Conservation (phyloP, 1,140 invertebrate genomes). For the Reticulitermes speratus region DNA sequence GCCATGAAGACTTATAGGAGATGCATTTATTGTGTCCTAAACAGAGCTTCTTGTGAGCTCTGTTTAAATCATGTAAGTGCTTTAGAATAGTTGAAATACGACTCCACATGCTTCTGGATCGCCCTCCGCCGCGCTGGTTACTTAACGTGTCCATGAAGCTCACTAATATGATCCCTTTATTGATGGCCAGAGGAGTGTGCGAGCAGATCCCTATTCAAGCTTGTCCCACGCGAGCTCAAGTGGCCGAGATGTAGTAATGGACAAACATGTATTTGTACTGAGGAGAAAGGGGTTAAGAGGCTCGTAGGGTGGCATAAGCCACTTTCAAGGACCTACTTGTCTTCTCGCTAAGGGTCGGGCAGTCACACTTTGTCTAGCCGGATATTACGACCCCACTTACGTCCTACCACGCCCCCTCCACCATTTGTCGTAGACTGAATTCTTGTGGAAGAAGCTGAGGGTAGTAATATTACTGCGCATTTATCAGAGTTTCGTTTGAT, state of each 20-base stretch:
- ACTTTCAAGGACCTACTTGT: background rate
- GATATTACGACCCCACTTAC: constrained; percentile 1
- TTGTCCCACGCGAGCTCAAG: background rate
- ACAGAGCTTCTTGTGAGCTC: too few species aligned
- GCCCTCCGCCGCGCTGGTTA: background rate
- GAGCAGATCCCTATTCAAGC: background rate
- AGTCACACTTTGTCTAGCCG: constrained; percentile 3
- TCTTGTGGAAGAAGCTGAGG: background rate
- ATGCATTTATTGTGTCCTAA: too few species aligned
- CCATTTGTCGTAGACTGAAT: background rate
- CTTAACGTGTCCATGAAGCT: background rate
- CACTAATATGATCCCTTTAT: constrained; percentile 2
- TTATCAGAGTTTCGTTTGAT: too few species aligned
- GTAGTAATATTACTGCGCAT: too few species aligned
- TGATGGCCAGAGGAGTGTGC: background rate
- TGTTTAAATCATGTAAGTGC: too few species aligned
- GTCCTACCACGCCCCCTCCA: background rate
- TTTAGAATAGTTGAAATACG: too few species aligned
- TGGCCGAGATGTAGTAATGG: background rate
- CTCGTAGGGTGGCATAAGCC: constrained; percentile 1
- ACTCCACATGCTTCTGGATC: too few species aligned
- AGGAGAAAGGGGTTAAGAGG: background rate
- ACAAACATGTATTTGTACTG: constrained; percentile 16
- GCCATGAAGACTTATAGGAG: too few species aligned
- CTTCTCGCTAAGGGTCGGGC: background rate